Base-by-base conservation (phyloP, 2,888 invertebrate genomes). In the Drosophila lutescens region DNA sequence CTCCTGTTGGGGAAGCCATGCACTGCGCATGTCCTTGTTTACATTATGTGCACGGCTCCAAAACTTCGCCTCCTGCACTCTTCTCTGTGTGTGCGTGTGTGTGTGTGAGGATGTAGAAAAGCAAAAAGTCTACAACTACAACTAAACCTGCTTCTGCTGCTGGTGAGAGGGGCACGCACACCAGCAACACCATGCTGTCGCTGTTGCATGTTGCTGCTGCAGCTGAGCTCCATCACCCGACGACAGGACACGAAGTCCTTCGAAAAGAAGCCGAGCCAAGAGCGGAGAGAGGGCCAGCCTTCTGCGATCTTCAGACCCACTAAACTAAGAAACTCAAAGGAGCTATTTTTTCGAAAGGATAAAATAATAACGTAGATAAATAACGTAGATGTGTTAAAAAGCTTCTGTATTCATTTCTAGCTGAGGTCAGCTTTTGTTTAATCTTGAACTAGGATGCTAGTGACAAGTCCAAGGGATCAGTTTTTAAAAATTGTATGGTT, bases 21-120 rank as follows among this genome's bases (percentile, higher is more conserved):
- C 76, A 88, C 26, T 88, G 88, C 86, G 86, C 86, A 88, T 88
- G 88, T 74, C 78, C 86, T 77, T 84, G 84, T 88, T 84, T 86
- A 86, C 81, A 88, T 86, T 86, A 88, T 87, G 67, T 86, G 85
- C 70, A 78, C 59, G 63, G 49, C 74, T 65, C 78, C 69, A 78
- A 77, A 77, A 79, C 71, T 57, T 65, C 55, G 40, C 59, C 60
- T 51, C 53, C 47, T 59, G 67, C 53, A 41, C 34, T 34, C 50
- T 49, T 51, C 30, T 66, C 9, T 17, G 41, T 41, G 4, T 68
- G 60, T 49, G 68, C 51, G 59, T 76, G 59, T 76, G 54, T 7
- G 54, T 32, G 66, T 67, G 58, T 65, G 71, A 57, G 79, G 59
- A 72, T 84, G 82, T 88, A 86, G 88, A 88, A 84, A 89, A 79